Percentiles rank a stretch among this genome's conserved stretches.
Conservation (phyloP, 2,888 invertebrate genomes). For the Tetropium fuscum region DNA sequence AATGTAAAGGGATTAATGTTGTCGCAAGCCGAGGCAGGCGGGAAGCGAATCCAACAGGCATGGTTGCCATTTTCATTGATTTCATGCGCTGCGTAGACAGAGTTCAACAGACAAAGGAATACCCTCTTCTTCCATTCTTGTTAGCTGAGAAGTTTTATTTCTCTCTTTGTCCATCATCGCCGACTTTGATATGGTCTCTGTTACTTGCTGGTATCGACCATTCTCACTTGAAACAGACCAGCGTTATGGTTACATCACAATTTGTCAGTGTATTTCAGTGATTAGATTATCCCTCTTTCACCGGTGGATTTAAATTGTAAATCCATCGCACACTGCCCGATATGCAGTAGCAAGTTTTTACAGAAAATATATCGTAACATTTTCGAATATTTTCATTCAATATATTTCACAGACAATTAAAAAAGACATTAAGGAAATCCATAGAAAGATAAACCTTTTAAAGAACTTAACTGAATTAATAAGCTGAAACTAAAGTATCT, state of each 20-base stretch:
- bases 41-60: conserved; percentile 19
- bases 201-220: conserved; percentile 2
- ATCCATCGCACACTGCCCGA: too few species aligned
- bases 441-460: too few species aligned
- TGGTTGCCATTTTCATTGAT: conserved; percentile 30
- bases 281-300: too few species aligned
- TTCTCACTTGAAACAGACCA: not conserved
- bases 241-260: not conserved
- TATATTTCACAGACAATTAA: too few species aligned
- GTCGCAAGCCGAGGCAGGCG: conserved; percentile 20
- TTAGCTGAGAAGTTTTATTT: conserved; percentile 21
- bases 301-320: too few species aligned
- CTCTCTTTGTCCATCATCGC: conserved; percentile 27
- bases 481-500: too few species aligned
- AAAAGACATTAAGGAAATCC: too few species aligned
- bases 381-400: too few species aligned
- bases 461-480: too few species aligned
- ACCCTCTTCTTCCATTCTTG: conserved; percentile 25
- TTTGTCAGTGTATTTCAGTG: too few species aligned
- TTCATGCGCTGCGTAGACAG: conserved; percentile 26
- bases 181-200: conserved; percentile 8
- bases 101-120: conserved; percentile 33
- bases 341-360: too few species aligned
- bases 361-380: too few species aligned
- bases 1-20: conserved; percentile 29